Evolutionary conservation across 2,888 invertebrate species (phyloP), one percentile per base, ranked within the genome.

Genomic region (Eustalomyia histrio): DNA sequence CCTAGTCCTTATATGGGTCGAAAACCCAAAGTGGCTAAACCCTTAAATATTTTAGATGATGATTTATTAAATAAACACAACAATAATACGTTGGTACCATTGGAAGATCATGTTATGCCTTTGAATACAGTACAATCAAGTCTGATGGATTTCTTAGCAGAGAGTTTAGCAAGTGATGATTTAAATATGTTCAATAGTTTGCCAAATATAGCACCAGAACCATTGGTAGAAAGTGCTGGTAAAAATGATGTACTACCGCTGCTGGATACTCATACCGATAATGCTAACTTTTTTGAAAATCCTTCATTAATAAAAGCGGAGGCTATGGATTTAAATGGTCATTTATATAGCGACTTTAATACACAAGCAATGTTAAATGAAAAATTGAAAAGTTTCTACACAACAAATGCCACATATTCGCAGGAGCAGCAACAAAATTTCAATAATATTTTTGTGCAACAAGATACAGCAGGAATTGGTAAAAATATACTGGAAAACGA

Each of bases 1-100:
- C 80, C 1, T 52, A 90, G 90, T 67, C 90, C 91, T 0, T 90
- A 89, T 50, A 90, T 89, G 90, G 90, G 91, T 6, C 85, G 90
- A 7, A 84, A 84, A 35, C 85, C 87, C 2, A 88, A 87, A 83
- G 0, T 84, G 0, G 79, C 73, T 12, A 83, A 84, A 58, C 85
- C 80, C 35, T 69, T 79, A 29, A 84, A 84, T 65, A 79, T 84
- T 16, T 74, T 84, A 12, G 85, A 85, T 60, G 85, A 85, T 58
- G 83, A 84, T 35, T 35, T 81, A 18, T 57, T 78, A 57, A 71
- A 75, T 39, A 81, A 75, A 71, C 55, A 67, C n/a, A 39, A 14
- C 18, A 65, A 43, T 67, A 65, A 43, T 63, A 39, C 35, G 14
- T n/a, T 65, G 12, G 2, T 47, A 33, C 64, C 61, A 7, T 61